A percentile compares a stretch with the other conserved stretches of the same genome.
Conservation (phyloP, 2,888 invertebrate species). For the Agrilus mali region DNA sequence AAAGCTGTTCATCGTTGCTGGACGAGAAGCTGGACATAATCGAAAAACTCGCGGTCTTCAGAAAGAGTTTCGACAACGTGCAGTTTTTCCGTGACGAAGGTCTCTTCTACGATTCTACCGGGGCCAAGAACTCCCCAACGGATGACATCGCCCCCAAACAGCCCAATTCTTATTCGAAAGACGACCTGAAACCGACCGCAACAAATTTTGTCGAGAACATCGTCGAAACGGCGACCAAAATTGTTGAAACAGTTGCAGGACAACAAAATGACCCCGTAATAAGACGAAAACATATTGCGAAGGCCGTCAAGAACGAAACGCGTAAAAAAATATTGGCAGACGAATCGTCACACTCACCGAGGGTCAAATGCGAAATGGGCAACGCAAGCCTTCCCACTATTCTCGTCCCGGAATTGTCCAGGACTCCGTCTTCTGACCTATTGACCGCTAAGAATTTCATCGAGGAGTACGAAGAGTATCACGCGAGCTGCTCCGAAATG, state of each 20-base stretch:
- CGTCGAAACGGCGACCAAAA: constrained; percentile 20
- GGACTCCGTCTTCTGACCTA: constrained; percentile 24
- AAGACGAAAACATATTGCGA: neutral
- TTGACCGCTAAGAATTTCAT: constrained; percentile 31
- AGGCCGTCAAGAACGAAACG: constrained; percentile 9
- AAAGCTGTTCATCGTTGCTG: constrained; percentile 32
- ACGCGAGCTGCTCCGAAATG: constrained; percentile 31
- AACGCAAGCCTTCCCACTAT: constrained; percentile 5
- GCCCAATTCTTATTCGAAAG: too few relatives aligned
- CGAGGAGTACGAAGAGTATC: constrained; percentile 33
- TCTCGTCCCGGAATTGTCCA: constrained; percentile 23
- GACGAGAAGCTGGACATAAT: constrained; percentile 30
- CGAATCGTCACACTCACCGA: neutral
- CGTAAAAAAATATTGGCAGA: too few relatives aligned
- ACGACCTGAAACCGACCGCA: constrained; percentile 1
- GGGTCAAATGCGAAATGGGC: constrained; percentile 1
- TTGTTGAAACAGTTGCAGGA: constrained; percentile 15
- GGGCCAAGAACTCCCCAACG: neutral
- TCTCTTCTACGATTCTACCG: neutral
- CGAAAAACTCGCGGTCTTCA: constrained; percentile 32
- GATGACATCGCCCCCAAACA: too few relatives aligned
- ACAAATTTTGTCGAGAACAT: constrained; percentile 21
- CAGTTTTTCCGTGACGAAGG: constrained; percentile 26
- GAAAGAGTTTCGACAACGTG: constrained; percentile 32
- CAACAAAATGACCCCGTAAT: too few relatives aligned